Evolutionary conservation across 2,888 invertebrate species (phyloP).

Genomic region (Liopterus haemorrhoidalis): DNA sequence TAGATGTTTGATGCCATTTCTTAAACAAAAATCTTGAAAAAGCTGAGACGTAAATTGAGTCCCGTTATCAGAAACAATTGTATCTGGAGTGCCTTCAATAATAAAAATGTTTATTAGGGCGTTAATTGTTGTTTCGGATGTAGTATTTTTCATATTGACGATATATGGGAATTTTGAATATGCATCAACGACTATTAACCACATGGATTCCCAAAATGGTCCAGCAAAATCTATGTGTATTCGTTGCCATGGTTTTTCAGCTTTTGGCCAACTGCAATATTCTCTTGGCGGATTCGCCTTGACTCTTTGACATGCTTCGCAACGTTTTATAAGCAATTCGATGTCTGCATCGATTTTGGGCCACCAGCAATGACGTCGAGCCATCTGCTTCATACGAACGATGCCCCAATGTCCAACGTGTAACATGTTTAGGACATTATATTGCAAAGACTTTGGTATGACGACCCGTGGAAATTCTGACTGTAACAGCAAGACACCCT

Average conservation of each 20-base stretch:
- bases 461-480: no score
- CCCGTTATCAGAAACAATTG: conserved; percentile 31
- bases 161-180: conserved; percentile 26
- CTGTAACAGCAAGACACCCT: no score
- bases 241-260: conserved; percentile 25
- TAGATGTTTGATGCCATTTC: no score
- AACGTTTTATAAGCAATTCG: no score
- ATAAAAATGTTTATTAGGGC: conserved; percentile 22
- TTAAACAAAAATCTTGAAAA: no score
- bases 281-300: conserved; percentile 21
- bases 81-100: conserved; percentile 30
- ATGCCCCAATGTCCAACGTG: conserved; percentile 26
- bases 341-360: no score
- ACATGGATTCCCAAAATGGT: conserved; percentile 21
- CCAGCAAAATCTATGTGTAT: conserved; percentile 25
- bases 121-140: conserved; percentile 13
- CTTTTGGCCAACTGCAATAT: conserved; percentile 26
- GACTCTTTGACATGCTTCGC: no score
- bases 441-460: no score
- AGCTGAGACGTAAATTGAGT: no score
- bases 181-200: conserved; percentile 21
- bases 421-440: no score
- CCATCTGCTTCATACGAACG: conserved; percentile 26
- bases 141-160: conserved; percentile 20
- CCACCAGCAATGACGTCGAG: no score